phyloP scores from a whole-genome alignment of 2,888 invertebrate genomes.

The Hanleya hanleyi region DNA sequence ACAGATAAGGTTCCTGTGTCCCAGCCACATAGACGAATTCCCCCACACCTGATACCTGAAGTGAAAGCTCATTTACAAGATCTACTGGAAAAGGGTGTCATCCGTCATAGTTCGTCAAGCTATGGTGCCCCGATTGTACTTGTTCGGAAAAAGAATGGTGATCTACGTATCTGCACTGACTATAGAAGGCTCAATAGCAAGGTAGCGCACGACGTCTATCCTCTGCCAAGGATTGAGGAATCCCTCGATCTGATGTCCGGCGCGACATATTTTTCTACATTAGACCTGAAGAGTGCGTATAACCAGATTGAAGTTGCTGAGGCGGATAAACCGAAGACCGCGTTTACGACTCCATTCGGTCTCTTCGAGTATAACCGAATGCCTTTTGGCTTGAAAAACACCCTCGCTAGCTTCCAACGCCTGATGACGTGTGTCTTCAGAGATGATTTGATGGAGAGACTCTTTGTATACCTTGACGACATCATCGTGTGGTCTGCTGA shows the following conservation, averaged over 20 bases:
- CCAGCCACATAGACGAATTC: slow-evolving; percentile 19
- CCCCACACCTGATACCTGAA: slow-evolving; percentile 12
- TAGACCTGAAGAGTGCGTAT: slow-evolving; percentile 32
- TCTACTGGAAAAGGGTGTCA: slow-evolving; percentile 29
- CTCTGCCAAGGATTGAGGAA: slow-evolving; percentile 35
- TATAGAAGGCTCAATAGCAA: slow-evolving; percentile 34
- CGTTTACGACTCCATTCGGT: slow-evolving; percentile 31
- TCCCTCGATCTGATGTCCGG: slow-evolving; percentile 30
- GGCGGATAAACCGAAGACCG: slow-evolving; percentile 32
- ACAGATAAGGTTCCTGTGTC: slow-evolving; percentile 10
- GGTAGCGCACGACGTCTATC: slow-evolving; percentile 32
- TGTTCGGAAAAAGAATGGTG: slow-evolving; percentile 36
- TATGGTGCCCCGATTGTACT: slow-evolving; percentile 39
- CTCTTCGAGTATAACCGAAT: too few species aligned
- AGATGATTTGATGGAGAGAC: slow-evolving; percentile 14
- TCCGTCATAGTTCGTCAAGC: slow-evolving; percentile 26
- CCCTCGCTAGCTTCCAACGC: slow-evolving; percentile 20
- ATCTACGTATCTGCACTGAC: slow-evolving; percentile 29
- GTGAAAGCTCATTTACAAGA: slow-evolving; percentile 19
- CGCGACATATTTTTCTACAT: slow-evolving; percentile 26
- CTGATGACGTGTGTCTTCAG: slow-evolving; percentile 31
- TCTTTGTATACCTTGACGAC: slow-evolving; percentile 27
- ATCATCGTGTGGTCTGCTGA: slow-evolving; percentile 23
- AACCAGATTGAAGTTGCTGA: slow-evolving; percentile 29
- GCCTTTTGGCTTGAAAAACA: slow-evolving; percentile 15